Percentiles rank a stretch among this genome's conserved stretches.
Conservation (phyloP, 2,113 vertebrate species). For the Heloderma charlesbogerti region DNA sequence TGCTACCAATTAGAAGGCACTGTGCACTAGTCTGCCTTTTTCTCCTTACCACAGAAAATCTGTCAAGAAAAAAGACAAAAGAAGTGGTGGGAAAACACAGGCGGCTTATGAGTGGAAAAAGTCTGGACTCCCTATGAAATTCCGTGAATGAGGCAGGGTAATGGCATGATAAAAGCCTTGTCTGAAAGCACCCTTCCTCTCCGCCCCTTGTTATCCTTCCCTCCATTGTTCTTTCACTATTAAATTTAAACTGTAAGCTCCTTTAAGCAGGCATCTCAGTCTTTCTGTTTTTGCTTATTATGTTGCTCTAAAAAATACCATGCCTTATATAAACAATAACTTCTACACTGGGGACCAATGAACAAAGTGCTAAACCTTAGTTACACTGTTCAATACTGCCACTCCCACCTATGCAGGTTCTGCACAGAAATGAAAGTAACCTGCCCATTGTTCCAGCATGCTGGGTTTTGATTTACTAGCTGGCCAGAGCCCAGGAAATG, state of each 20-base stretch:
- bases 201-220: neutral
- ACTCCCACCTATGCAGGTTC: neutral
- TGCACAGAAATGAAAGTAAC: neutral
- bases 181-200: neutral
- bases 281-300: neutral
- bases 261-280: neutral
- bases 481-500: neutral
- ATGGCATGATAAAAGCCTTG: no score
- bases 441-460: fast-evolving
- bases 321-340: neutral
- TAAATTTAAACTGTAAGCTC: neutral
- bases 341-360: neutral
- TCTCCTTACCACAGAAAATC: no score
- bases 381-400: fast-evolving
- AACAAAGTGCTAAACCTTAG: fast-evolving
- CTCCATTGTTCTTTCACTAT: neutral
- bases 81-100: no score
- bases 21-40: no score
- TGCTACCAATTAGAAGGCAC: no score
- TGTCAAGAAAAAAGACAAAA: no score
- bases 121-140: no score
- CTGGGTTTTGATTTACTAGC: neutral
- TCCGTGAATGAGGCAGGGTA: no score
- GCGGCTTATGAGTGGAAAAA: no score
- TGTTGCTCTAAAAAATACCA: neutral